Conservation (phyloP, 2,113 vertebrate species). For the Gavialis gangeticus region DNA sequence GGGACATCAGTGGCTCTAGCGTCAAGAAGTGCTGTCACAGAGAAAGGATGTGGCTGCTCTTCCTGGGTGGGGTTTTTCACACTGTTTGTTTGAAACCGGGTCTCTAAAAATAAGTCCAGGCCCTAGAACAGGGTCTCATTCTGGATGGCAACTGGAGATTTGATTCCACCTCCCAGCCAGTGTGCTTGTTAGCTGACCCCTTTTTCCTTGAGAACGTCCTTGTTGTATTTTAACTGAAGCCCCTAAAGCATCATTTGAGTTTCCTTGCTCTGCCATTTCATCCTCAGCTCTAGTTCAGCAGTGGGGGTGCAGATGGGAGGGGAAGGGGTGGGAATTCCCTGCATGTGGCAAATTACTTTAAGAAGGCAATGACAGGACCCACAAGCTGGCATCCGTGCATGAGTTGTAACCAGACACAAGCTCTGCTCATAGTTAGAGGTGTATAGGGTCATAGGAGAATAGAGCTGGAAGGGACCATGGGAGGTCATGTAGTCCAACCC, state of each 20-base stretch:
- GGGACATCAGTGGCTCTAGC: neutral
- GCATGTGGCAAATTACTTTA: neutral
- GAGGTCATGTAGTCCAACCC: too few species aligned
- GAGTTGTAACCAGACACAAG: neutral
- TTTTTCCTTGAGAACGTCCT: neutral
- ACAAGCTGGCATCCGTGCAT: neutral
- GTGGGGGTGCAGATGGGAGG: neutral
- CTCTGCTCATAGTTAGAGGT: neutral
- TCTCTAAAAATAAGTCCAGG: neutral
- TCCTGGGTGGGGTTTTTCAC: neutral
- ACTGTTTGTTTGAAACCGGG: neutral
- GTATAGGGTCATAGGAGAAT: too few species aligned
- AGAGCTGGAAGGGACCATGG: too few species aligned
- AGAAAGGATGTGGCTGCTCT: neutral
- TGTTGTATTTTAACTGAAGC: neutral
- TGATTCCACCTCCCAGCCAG: neutral
- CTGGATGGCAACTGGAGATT: neutral
- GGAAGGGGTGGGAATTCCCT: neutral
- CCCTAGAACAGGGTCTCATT: neutral
- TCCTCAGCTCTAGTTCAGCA: neutral
- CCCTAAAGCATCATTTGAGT: neutral
- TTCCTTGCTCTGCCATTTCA: neutral
- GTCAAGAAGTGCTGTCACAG: neutral
- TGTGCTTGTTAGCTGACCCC: neutral
- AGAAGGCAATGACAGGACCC: neutral